Conservation (phyloP, 2,797 vertebrate species). For the Microctenopoma steveboyesi region DNA sequence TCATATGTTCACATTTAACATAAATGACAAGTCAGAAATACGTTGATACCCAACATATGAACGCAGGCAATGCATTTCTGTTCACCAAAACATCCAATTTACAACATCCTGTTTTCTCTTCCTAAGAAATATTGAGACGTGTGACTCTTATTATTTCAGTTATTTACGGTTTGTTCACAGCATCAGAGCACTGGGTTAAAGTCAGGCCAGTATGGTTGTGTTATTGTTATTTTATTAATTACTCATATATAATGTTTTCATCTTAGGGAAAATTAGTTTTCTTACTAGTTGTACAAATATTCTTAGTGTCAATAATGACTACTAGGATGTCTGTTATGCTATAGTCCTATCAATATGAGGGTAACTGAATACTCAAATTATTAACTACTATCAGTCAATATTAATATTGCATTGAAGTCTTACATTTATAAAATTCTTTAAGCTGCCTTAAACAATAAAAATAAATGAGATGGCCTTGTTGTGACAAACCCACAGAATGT, state of each 20-base stretch:
- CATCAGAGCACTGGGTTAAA: no score
- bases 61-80: no score
- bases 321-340: neutral
- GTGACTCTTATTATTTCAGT: no score
- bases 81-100: no score
- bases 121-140: no score
- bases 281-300: neutral
- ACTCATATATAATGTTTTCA: neutral
- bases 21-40: no score
- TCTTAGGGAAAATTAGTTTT: neutral
- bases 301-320: neutral
- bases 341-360: neutral
- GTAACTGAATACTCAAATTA: neutral
- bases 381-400: neutral
- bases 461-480: neutral
- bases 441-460: neutral
- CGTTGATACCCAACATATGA: no score
- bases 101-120: no score
- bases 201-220: constrained; percentile 1
- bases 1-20: no score
- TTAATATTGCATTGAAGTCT: neutral
- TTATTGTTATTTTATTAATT: constrained; percentile 11
- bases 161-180: no score
- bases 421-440: neutral
- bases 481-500: neutral